phyloP scores from a whole-genome alignment of 2,797 vertebrate species.

The Steatocranus sp. region DNA sequence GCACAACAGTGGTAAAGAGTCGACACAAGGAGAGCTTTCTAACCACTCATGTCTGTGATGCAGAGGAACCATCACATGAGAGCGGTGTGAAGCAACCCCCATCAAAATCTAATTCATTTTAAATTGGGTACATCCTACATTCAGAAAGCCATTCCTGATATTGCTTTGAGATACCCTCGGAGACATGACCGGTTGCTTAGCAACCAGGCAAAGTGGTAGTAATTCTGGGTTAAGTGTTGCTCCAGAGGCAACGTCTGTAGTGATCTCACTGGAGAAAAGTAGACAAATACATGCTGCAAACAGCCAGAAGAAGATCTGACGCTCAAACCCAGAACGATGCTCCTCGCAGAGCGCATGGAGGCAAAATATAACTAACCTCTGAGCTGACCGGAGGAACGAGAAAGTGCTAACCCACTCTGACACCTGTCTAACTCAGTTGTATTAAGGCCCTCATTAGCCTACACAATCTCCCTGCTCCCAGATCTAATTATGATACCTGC shows the following conservation, averaged over 20 bases:
- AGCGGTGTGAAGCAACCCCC: neutral
- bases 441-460: neutral
- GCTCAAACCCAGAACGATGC: neutral
- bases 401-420: neutral
- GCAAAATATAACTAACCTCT: neutral
- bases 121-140: conserved; percentile 54
- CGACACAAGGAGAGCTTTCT: neutral
- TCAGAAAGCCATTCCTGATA: conserved; percentile 45
- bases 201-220: conserved; percentile 54
- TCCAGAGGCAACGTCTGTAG: conserved; percentile 1
- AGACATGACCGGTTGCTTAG: conserved; percentile 68
- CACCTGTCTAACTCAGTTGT: neutral
- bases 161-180: conserved; percentile 52
- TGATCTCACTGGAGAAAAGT: conserved; percentile 32
- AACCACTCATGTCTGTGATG: neutral
- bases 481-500: neutral
- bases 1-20: neutral
- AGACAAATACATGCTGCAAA: conserved; percentile 40
- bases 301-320: conserved; percentile 8
- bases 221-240: conserved; percentile 53
- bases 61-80: conserved; percentile 7
- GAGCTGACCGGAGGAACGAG: neutral
- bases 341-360: neutral
- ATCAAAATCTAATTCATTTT: conserved; percentile 46
- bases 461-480: neutral